Base-by-base conservation (phyloP, 2,113 vertebrate genomes). In the Percina caprodes region DNA sequence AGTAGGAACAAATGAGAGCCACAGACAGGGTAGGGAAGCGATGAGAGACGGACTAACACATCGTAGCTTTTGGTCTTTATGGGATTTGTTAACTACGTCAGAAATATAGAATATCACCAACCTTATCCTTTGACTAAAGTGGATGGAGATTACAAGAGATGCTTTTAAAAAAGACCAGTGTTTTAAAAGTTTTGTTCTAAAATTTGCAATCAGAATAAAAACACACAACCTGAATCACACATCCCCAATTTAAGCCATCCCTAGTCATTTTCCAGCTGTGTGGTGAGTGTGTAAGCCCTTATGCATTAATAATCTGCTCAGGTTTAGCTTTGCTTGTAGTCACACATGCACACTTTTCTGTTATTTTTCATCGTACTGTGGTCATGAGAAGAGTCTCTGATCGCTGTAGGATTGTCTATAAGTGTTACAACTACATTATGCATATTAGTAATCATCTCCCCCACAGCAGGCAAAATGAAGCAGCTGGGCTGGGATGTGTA, bases 401-500 rank as follows among this genome's bases (percentile, higher is more conserved):
- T 69, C 18, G 58, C 58, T 72, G 69, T 46, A 58, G 79, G 93
- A 94, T 92, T 90, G 92, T 93, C 92, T 77, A 26, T 54, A 76
- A 80, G 79, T 80, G 58, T n/a, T 77, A 73, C 45, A 33, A 74
- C 23, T 66, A 67, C 35, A 24, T 54, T 55, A 79, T 72, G 83
- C 88, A 86, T 69, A 81, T 65, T 19, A 49, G 80, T 51, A 78
- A 77, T 18, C 69, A 45, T 19, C 61, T 54, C 82, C 62, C 51
- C 10, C 23, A 35, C 56, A 67, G 59, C 66, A 86, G 71, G 55
- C 45, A 39, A 59, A 78, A 61, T 39, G 68, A 76, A 79, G 59
- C 77, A 78, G 66, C 42, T 49, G 77, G 79, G 30, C 26, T 4
- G 2, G 33, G 58, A 67, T n/a, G 33, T 75, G 48, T 52, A 48